Conservation (phyloP, 2,113 vertebrate species). For the Hassar affinis region DNA sequence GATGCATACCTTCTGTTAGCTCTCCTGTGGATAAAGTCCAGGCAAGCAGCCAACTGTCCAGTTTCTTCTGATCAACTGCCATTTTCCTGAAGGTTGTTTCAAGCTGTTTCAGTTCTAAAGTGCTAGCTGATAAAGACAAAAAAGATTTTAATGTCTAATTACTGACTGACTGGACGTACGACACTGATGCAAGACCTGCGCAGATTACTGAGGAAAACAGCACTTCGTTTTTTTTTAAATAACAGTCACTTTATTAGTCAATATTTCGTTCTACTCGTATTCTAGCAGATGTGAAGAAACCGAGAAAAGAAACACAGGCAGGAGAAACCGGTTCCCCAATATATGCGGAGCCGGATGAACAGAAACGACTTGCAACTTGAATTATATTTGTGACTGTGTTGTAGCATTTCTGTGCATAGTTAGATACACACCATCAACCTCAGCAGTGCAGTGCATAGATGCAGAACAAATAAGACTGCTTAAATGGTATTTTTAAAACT, state of each 20-base stretch:
- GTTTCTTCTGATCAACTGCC: background rate
- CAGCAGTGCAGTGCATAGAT: constrained; percentile 70
- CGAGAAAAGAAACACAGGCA: constrained; percentile 10
- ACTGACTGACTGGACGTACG: background rate
- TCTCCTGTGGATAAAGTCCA: background rate
- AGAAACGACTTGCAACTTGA: constrained; percentile 10
- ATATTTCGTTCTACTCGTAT: constrained; percentile 44
- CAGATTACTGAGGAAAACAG: background rate
- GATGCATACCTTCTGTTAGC: background rate
- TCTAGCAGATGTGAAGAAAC: background rate
- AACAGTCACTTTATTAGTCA: constrained; percentile 51
- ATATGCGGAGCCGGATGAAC: constrained; percentile 66
- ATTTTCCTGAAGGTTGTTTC: background rate
- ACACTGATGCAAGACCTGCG: too few relatives aligned
- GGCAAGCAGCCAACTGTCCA: too few relatives aligned
- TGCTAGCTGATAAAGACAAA: background rate
- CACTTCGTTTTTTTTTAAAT: constrained; percentile 50
- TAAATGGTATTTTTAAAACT: background rate
- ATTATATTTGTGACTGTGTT: constrained; percentile 53
- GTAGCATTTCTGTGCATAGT: constrained; percentile 55
- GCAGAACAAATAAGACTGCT: constrained; percentile 50
- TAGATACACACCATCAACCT: constrained; percentile 52
- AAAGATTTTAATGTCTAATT: too few relatives aligned
- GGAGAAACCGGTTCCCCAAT: constrained; percentile 38
- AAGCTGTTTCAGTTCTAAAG: background rate